Base-by-base conservation (phyloP, 1,140 invertebrate genomes). In the Chironomus tepperi region DNA sequence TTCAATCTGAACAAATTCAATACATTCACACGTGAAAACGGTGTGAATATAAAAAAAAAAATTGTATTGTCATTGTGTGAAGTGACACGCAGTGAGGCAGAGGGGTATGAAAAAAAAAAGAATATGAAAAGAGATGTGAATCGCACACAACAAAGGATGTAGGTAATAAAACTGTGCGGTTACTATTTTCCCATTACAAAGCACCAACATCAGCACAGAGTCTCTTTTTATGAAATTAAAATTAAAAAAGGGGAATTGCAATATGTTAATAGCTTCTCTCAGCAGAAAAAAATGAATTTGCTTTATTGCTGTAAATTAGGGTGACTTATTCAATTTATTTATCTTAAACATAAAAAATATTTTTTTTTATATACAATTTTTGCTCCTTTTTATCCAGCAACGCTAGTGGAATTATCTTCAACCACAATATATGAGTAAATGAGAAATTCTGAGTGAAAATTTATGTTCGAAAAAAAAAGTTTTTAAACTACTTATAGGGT, bases 261-360 rank as follows among this genome's bases (percentile, higher is more conserved):
- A 70, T 70, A 70, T 70, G 65, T 70, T 70, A 70, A 70, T 70
- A 70, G 16, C 19, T 18, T 70, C 19, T 57, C n/a, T 70, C 65
- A 19, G 65, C 65, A 19, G 65, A 70, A 70, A 70, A 34, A 34
- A 34, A 34, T 2, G 5, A 2, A 34, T 34, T 34, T 34, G 2
- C 5, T 57, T 57, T 57, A 70, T 21, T 18, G 19, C 12, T 21
- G 19, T 70, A 21, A 70, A 70, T 70, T 70, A 21, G 65, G 65
- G 65, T 70, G 65, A 70, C 16, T 70, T 70, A 70, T 16, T 70
- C 9, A 18, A 70, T 16, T 10, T 57, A 57, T 57, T 57, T 57
- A n/a, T 34, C n/a, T 57, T 15, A 57, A 12, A 15, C n/a, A n/a
- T 47, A 10, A 15, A 47, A 47, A 57, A 57, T 15, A 57, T 57